These are phyloP conservation scores for Acrocephalus scirpaceus DNA, from an alignment of 2,797 vertebrate genomes.

Conservation along the genomic window DNA sequence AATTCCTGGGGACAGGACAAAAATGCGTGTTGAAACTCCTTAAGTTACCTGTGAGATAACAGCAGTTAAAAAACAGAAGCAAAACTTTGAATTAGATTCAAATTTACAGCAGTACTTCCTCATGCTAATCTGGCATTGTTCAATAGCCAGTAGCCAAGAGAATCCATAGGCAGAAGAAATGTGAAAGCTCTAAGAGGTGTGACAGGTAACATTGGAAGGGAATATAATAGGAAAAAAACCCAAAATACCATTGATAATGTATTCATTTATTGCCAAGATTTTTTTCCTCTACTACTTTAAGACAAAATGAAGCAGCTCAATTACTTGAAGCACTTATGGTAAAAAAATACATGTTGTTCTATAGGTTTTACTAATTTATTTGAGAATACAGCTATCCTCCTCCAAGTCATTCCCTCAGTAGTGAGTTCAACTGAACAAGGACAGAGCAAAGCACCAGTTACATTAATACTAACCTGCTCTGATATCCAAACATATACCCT, in stretches of 20 bases:
- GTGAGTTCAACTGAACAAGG: not conserved
- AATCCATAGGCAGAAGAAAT: not conserved
- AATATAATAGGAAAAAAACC: not conserved
- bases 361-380: not conserved
- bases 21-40: not conserved
- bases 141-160: not conserved
- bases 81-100: not conserved
- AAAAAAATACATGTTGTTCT: not conserved
- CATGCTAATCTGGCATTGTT: not conserved
- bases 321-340: not conserved
- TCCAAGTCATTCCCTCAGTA: not conserved
- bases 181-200: not conserved
- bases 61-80: not conserved
- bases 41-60: not conserved
- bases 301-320: not conserved
- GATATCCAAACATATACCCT: not conserved
- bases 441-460: not conserved
- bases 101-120: not conserved
- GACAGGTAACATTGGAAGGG: not conserved
- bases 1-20: not conserved
- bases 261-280: not conserved
- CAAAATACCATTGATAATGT: accelerated
- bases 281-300: not conserved
- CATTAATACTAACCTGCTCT: not conserved
- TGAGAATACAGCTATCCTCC: not conserved